Base-by-base conservation (phyloP, 2,797 vertebrate species). In the Uromys caudimaculatus region DNA sequence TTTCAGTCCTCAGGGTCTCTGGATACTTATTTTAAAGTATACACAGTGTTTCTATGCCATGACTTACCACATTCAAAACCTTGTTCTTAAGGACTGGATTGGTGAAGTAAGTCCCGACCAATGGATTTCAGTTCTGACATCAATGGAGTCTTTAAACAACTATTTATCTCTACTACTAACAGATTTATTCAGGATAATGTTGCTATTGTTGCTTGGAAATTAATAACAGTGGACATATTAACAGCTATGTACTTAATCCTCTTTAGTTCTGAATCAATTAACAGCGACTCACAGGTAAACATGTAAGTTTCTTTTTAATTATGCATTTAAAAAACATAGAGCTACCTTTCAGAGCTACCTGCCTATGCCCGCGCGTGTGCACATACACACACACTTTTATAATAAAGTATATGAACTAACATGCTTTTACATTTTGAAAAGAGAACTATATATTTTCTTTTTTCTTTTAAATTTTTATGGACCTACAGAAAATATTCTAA, bases 141-240 rank as follows among this genome's bases (percentile, higher is more conserved):
- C 54, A 96, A 0, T 89, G 52, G 62, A 52, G 54, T 90, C 64
- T 85, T 96, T 92, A 93, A 93, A 60, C 78, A 97, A 75, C 71
- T 16, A 50, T 95, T 97, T 94, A 86, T 95, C 94, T 78, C 47
- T 64, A 76, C 92, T 83, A 82, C 81, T 84, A 90, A 87, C 91
- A 96, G 95, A 92, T 95, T 97, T 93, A 95, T 64, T 97, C 3
- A 29, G 93, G 96, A 82, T 97, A 93, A 90, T 95, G 90, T 96
- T 96, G 93, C 95, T 96, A 82, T 94, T 97, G 88, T 93, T 95
- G 96, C 97, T 97, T 1, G 3, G 93, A 97, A 98, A 98, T 96
- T 97, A 98, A 91, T 97, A 93, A 79, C 86, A 95, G 81, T 94
- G 89, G 84, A 96, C 76, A 11, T 97, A 96, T 96, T 98, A 97